phyloP scores from a whole-genome alignment of 2,888 invertebrate genomes.

The Coelopa pilipes region DNA sequence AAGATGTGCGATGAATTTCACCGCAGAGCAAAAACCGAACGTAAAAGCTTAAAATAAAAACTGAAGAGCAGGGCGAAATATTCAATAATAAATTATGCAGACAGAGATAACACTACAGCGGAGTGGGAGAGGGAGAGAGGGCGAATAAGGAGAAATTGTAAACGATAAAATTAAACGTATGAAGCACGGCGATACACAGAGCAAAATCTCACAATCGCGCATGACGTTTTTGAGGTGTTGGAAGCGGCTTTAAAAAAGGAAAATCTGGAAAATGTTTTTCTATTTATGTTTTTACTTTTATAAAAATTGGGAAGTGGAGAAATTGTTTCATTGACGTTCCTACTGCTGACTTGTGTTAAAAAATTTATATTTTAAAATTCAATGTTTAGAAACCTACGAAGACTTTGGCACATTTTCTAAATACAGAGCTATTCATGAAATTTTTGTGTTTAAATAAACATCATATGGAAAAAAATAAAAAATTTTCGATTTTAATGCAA shows the following conservation, averaged over 20 bases:
- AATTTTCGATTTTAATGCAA: no score
- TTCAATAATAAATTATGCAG: conserved; percentile 25
- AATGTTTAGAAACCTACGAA: no score
- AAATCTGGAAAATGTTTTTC: no score
- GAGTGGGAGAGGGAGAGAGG: neutral
- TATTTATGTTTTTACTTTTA: no score
- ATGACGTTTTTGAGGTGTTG: neutral
- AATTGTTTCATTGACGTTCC: no score
- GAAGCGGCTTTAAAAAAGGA: neutral
- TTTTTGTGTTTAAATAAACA: no score
- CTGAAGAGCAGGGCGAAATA: neutral
- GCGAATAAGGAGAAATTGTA: neutral
- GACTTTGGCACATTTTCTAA: no score
- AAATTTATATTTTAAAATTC: no score
- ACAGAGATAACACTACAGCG: conserved; percentile 13
- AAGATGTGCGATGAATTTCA: conserved; percentile 5
- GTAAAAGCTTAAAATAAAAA: neutral
- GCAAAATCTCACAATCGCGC: neutral
- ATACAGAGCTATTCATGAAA: no score
- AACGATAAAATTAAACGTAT: conserved; percentile 9
- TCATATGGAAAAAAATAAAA: no score
- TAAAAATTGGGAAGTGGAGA: no score
- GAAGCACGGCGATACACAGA: neutral
- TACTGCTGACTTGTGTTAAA: no score
- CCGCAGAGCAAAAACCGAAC: neutral